Base-by-base conservation (phyloP, 92 coral and sea anemone genomes). In the Porites cylindrica region DNA sequence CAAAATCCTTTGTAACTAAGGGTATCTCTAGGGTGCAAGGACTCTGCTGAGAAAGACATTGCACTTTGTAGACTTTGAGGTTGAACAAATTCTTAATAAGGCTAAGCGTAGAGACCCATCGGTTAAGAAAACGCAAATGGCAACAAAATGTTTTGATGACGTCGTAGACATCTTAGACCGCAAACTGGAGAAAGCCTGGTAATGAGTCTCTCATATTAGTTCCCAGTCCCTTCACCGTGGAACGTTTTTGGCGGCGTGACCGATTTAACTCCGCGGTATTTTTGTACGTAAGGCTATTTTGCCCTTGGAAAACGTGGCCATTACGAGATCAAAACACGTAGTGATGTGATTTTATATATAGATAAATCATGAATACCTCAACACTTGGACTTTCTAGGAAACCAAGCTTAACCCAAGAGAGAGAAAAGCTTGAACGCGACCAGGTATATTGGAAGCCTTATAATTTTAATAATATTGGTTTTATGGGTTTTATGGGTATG, bases 371-470 rank as follows among this genome's bases (percentile, higher is more conserved):
- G 87, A 83, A 72, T 58, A 72, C 91, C 61, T 81, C 97, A 82
- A 82, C 84, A 5, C 90, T 91, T 76, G 82, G 90, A 23, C 86
- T 91, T 38, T 72, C 76, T 82, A 94, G 82, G 71, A 95, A 88
- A 78, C 98, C 96, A 51, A 90, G 93, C 20, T 77, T 89, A 47
- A 80, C 82, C 21, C 94, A 91, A 60, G 99, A 96, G 71, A 89
- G 96, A 66, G 98, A 96, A 76, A 96, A 90, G 60, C 92, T 96
- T 17, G 98, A 96, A 74, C 95, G 88, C 82, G 99, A 96, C 51
- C 96, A 95, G 94, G 99, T 96, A 82, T 18, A 38, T 56, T 70
- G 23, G 7, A 10, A 1, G 26, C 71, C 13, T 12, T 16, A 51
- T 23, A 6, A 77, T 12, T 16, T 64, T 13, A 4, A 77, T n/a